Percentiles rank a stretch among this genome's conserved stretches.
These are phyloP conservation scores for Felis chaus DNA, from an alignment of 2,113 vertebrate genomes.

Conservation along the genomic window DNA sequence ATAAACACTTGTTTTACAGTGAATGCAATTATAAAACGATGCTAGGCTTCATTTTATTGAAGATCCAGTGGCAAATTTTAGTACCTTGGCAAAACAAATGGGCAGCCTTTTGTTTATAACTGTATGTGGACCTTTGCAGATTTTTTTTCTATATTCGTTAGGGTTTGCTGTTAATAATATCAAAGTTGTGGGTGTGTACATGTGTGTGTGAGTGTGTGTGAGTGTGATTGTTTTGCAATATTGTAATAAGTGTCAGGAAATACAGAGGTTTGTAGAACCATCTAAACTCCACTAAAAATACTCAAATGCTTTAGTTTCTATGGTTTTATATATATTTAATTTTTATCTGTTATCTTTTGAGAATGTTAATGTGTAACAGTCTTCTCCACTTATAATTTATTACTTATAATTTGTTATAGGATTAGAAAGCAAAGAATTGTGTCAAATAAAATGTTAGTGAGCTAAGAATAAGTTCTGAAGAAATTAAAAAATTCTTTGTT, in stretches of 20 bases:
- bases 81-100: neutral
- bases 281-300: neutral
- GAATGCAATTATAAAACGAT: neutral
- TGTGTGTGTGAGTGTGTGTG: neutral
- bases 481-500: neutral
- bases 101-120: neutral
- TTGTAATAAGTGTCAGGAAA: neutral
- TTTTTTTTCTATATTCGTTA: neutral
- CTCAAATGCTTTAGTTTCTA: neutral
- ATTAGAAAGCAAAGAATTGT: neutral
- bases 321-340: neutral
- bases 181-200: neutral
- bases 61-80: neutral
- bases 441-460: neutral
- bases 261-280: neutral
- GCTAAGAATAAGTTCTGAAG: neutral
- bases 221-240: neutral
- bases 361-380: neutral
- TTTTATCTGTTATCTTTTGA: neutral
- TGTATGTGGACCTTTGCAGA: neutral
- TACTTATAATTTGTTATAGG: neutral
- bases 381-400: neutral
- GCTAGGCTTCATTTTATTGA: neutral
- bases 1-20: neutral
- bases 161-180: neutral